Evolutionary conservation across 2,797 vertebrate genomes (phyloP), one percentile per base, ranked within the genome.

Genomic region (Coilia nasus): DNA sequence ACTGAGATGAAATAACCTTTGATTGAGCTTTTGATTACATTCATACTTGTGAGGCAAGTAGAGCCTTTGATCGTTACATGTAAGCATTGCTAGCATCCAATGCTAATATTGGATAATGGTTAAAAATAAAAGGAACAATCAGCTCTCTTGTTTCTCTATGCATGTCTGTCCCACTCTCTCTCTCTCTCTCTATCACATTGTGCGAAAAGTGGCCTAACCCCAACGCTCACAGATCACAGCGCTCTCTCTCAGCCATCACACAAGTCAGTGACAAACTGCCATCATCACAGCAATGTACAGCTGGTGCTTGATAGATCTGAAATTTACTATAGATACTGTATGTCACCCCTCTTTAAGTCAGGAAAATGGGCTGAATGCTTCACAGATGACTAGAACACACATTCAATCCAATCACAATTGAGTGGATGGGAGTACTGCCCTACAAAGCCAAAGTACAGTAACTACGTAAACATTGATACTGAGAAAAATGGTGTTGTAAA

Each of bases 1-100:
- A 59, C 31, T 46, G 0, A 57, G 41, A 85, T 64, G 81, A 87
- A 88, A 88, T 57, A 64, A 87, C 62, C 19, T 60, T 86, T 81
- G n/a, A 46, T 62, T 25, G 47, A 84, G 83, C 71, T 19, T 44
- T 81, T 82, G 4, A 15, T 57, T 50, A 81, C 54, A 88, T 87
- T 88, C 28, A 84, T 15, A 6, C 31, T 17, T 41, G 67, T 41
- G 23, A 86, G 83, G 60, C 83, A 67, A 82, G 31, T 75, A 41
- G 25, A 35, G 25, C 21, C 31, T 75, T 41, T 15, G 62, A 25
- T 10, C n/a, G 23, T 75, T 19, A 75, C 67, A 41, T 75, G 67
- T 75, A 41, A 75, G 67, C 67, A 75, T 41, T 17, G 67, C 15
- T 75, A 17, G 28, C 67, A 75, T 75, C 67, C 67, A 75, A 19